Percentiles rank a stretch among this genome's conserved stretches.
These are phyloP conservation scores for Cerastis leucographa DNA, from an alignment of 2,888 invertebrate species.

Conservation along the genomic window DNA sequence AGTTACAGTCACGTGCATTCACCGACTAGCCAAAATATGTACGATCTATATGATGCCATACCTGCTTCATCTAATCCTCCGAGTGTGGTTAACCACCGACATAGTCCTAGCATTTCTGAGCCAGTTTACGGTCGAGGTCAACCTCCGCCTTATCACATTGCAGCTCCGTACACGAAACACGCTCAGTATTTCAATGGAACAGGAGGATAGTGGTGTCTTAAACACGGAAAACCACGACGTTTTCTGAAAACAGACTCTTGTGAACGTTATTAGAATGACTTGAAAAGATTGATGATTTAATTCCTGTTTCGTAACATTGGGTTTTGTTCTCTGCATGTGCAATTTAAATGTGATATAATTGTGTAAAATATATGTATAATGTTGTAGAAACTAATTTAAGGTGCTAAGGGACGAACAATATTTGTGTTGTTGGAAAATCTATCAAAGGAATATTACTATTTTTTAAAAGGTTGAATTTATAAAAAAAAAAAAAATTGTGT, in stretches of 20 bases:
- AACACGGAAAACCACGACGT: conserved; percentile 72
- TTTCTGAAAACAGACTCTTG: conserved; percentile 72
- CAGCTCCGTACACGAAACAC: conserved; percentile 95
- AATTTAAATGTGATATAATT: conserved; percentile 89
- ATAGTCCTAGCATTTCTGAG: conserved; percentile 84
- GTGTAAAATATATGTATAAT: conserved; percentile 75
- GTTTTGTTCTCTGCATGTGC: conserved; percentile 84
- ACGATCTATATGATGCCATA: conserved; percentile 87
- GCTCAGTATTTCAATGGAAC: conserved; percentile 92
- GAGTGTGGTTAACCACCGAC: conserved; percentile 83
- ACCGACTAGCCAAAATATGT: conserved; percentile 87
- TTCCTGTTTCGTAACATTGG: conserved; percentile 65
- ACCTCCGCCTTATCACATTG: conserved; percentile 96
- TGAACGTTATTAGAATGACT: conserved; percentile 75
- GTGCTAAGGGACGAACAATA: conserved; percentile 85
- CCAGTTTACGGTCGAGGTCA: conserved; percentile 85
- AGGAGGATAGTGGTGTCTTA: conserved; percentile 84
- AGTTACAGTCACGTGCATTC: conserved; percentile 87
- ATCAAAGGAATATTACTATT: conserved; percentile 71
- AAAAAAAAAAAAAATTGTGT: conserved; percentile 67
- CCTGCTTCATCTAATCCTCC: conserved; percentile 84
- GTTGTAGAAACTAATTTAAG: conserved; percentile 81
- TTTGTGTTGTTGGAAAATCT: conserved; percentile 74
- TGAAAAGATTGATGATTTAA: conserved; percentile 67
- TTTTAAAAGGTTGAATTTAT: conserved; percentile 68